Base-by-base conservation (phyloP, 2,888 invertebrate species). In the Cantharis nigra region DNA sequence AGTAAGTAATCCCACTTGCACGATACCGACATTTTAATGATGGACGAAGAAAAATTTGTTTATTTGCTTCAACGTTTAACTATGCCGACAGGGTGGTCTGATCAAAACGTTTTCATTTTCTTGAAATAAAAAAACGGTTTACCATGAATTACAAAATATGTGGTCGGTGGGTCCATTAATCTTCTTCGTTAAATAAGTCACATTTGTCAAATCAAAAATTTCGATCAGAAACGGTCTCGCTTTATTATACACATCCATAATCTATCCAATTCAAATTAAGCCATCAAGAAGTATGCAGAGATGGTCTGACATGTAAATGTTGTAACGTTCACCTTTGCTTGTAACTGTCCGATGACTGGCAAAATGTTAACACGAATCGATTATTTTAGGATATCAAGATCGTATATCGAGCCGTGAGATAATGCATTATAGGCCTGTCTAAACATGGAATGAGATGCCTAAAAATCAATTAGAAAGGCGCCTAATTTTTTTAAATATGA, bases 321-420 rank as follows among this genome's bases (percentile, higher is more conserved):
- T 78, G 78, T 78, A 78, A 72, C 75, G 64, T 78, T 75, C 75
- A 75, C 78, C 78, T 78, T 67, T 64, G 78, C 78, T 75, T 78
- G 78, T 78, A 78, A 71, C 78, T 78, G 78, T 85, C 85, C 80
- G 82, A 85, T 87, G 86, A 86, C 86, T 85, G 83, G 85, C 84
- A 84, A 84, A 85, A 86, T 83, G 71, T 81, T 82, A 84, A 85
- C 85, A 85, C 84, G 85, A 86, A 86, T 86, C 86, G 86, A 86
- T 86, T 86, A 86, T 85, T 85, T 83, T 82, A 82, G 83, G 82
- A 84, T 85, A 86, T 85, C 86, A 83, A 67, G 84, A 85, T 86
- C 85, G 85, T 86, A 85, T 86, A 86, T 86, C 86, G 82, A 83
- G 82, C 86, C 85, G 85, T 85, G 85, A 85, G 85, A 85, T 84